phyloP scores from a whole-genome alignment of 2,888 invertebrate species.

The Luffia ferchaultella region DNA sequence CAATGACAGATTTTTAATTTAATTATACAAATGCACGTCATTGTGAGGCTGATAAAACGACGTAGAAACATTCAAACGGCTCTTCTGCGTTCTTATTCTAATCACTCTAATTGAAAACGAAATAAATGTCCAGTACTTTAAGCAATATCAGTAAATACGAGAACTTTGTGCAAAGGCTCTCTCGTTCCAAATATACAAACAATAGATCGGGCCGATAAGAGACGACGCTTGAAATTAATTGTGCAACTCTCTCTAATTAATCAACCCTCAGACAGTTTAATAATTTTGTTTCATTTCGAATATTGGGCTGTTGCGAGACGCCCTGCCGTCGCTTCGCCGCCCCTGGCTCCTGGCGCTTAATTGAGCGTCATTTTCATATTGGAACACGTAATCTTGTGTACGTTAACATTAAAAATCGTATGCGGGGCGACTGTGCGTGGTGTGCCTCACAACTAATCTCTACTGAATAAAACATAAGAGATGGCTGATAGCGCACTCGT shows the following conservation, averaged over 20 bases:
- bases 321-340: slow-evolving; percentile 4
- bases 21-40: too few relatives aligned
- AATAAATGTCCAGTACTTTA: background rate
- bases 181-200: background rate
- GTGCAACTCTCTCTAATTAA: background rate
- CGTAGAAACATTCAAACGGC: too few relatives aligned
- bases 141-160: background rate
- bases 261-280: background rate
- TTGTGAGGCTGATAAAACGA: too few relatives aligned
- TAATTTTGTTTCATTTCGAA: background rate
- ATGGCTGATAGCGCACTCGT: slow-evolving; percentile 51
- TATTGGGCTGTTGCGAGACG: background rate
- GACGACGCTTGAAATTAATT: background rate
- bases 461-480: slow-evolving; percentile 58
- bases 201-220: background rate
- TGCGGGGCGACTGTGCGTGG: slow-evolving; percentile 23
- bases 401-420: slow-evolving; percentile 41
- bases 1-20: too few relatives aligned
- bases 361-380: slow-evolving; percentile 24
- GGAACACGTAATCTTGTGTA: slow-evolving; percentile 26
- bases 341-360: slow-evolving; percentile 22
- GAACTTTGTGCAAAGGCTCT: background rate
- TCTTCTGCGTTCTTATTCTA: too few relatives aligned
- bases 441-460: slow-evolving; percentile 44
- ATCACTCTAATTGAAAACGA: background rate